phyloP scores from a whole-genome alignment of 1,140 invertebrate genomes.

The Hyles euphorbiae region DNA sequence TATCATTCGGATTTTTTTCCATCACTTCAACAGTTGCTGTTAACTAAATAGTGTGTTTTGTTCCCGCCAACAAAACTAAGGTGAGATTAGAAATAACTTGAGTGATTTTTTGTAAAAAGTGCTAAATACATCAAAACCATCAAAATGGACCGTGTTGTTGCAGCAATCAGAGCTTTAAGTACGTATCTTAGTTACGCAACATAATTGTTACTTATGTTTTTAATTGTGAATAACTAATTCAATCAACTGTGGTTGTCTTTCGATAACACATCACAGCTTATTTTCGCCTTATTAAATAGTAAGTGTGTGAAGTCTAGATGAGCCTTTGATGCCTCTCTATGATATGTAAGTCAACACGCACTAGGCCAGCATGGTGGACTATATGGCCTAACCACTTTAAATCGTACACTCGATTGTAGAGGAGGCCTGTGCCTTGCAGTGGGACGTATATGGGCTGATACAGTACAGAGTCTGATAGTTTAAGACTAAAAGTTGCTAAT shows the following conservation, averaged over 20 bases:
- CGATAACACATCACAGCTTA: too few species aligned
- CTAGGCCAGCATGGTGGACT: too few species aligned
- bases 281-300: too few species aligned
- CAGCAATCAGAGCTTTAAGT: background rate
- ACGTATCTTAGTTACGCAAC: background rate
- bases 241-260: background rate
- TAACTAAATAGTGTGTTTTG: constrained; percentile 8
- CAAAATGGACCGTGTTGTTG: background rate
- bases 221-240: background rate
- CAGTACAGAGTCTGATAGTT: too few species aligned
- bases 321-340: too few species aligned
- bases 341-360: too few species aligned
- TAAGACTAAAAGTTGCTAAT: too few species aligned
- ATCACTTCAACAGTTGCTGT: constrained; percentile 6
- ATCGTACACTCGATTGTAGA: too few species aligned
- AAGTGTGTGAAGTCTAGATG: too few species aligned
- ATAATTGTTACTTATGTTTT: background rate
- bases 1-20: constrained; percentile 15
- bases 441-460: too few species aligned
- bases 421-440: too few species aligned
- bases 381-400: too few species aligned
- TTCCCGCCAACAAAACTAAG: constrained; percentile 8
- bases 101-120: background rate
- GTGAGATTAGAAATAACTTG: constrained; percentile 14
- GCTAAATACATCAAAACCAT: background rate